These are phyloP conservation scores for Actenoides hombroni DNA, from an alignment of 2,113 vertebrate genomes.

Conservation along the genomic window DNA sequence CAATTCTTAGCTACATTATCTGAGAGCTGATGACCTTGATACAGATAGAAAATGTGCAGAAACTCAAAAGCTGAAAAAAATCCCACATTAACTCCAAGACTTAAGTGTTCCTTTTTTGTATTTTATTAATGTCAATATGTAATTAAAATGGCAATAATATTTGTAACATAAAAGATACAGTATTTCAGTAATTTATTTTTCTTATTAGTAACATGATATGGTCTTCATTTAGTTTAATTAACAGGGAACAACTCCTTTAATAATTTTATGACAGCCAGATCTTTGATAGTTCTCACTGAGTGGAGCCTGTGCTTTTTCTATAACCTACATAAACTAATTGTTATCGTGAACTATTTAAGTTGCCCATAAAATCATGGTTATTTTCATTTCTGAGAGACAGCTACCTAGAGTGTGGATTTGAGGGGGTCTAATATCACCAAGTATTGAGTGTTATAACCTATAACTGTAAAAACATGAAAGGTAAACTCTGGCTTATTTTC, in stretches of 20 bases:
- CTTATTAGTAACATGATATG: not conserved
- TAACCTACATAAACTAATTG: not conserved
- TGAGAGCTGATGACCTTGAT: slow-evolving; percentile 42
- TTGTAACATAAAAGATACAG: not conserved
- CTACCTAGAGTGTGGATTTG: not conserved
- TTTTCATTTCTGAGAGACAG: not conserved
- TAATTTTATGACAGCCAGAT: not conserved
- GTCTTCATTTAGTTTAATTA: not conserved
- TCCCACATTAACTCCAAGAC: not conserved
- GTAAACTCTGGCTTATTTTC: not conserved
- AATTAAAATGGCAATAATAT: not conserved
- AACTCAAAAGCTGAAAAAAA: not conserved
- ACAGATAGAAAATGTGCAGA: not conserved
- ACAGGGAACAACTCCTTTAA: not conserved
- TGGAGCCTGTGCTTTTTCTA: not conserved
- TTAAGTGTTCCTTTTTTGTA: not conserved
- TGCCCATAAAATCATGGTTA: not conserved
- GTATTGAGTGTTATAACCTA: not conserved
- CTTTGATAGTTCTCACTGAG: not conserved
- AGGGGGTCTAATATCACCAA: not conserved
- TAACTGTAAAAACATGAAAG: not conserved
- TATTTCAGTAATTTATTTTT: not conserved
- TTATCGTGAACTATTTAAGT: not conserved
- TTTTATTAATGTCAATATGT: not conserved
- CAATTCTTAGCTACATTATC: slow-evolving; percentile 10